Base-by-base conservation (phyloP, 2,888 invertebrate species). In the Zonitis immaculata region DNA sequence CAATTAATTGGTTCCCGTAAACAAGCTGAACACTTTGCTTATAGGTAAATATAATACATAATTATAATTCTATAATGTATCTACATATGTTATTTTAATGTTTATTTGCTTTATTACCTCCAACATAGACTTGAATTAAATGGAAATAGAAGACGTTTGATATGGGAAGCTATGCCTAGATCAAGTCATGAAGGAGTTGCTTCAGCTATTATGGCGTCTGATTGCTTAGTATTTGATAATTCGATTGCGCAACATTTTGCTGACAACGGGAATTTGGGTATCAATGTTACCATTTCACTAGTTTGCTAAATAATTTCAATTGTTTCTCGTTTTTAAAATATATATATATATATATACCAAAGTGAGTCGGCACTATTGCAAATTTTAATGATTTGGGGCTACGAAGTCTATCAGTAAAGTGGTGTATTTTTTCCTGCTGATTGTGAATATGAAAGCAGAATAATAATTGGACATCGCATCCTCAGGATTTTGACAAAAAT, bases 141-240 rank as follows among this genome's bases (percentile, higher is more conserved):
- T 75, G 96, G 97, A 5, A 93, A 94, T 73, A 83, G 95, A 49
- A 81, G 99, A 53, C 84, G 98, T 52, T 82, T 99, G 50, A 97
- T 96, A 7, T 99, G 99, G 98, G 99, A 99, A 78, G 98, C 98
- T 3, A 96, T 96, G 82, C 98, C 99, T 0, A 84, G 97, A 47
- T 95, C 95, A 49, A 99, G 99, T 70, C 98, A 98, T 72, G 99
- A 99, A 80, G 98, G 99, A 54, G 95, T 99, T 18, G 92, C 95
- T 44, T 92, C 94, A 16, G 98, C 98, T 44, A 99, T 99, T 69
- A 86, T 93, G 78, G 95, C 94, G 73, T 96, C 95, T 20, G 99
- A 99, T 80, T 99, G 99, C 75, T 85, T 99, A 59, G 96, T 98
- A 58, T 99, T 99, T 78, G 99, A 99, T 77, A 95, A 96, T 49